Conservation (phyloP, 2,888 invertebrate genomes). For the Acheta domesticus region DNA sequence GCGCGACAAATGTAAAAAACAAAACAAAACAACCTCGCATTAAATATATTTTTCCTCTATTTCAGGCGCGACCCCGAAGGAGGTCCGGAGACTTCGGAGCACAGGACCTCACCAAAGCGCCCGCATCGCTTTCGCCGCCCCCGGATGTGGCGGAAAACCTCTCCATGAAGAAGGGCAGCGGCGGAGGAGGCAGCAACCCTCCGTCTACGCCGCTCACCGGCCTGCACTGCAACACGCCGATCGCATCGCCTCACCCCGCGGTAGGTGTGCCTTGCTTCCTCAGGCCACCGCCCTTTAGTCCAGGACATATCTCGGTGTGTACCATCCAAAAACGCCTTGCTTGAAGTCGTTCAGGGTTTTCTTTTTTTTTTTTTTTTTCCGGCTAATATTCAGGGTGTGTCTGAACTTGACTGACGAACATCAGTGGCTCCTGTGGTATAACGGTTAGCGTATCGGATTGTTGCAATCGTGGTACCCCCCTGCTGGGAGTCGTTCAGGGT, state of each 20-base stretch:
- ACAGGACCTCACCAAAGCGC: constrained; percentile 57
- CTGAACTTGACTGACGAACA: too few species aligned
- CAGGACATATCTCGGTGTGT: background rate
- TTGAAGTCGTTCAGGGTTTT: background rate
- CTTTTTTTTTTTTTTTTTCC: too few species aligned
- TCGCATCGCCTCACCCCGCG: constrained; percentile 36
- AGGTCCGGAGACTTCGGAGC: constrained; percentile 73
- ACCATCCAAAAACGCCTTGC: too few species aligned
- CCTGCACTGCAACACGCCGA: constrained; percentile 40
- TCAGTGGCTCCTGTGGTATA: too few species aligned
- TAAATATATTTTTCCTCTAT: too few species aligned
- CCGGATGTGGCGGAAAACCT: constrained; percentile 56
- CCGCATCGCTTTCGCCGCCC: constrained; percentile 42
- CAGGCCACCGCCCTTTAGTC: constrained; percentile 5
- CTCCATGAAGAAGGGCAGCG: constrained; percentile 55
- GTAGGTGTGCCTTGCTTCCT: constrained; percentile 23
- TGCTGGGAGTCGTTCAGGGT: background rate
- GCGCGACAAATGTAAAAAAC: too few species aligned
- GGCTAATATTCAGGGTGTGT: too few species aligned
- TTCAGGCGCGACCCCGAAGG: constrained; percentile 72
- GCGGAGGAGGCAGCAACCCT: constrained; percentile 39
- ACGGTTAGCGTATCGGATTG: too few species aligned
- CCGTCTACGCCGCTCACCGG: constrained; percentile 38
- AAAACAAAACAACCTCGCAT: too few species aligned
- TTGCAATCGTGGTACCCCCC: too few species aligned